phyloP scores from a whole-genome alignment of 2,888 invertebrate genomes.

The Caenorhabditis panamensis region DNA sequence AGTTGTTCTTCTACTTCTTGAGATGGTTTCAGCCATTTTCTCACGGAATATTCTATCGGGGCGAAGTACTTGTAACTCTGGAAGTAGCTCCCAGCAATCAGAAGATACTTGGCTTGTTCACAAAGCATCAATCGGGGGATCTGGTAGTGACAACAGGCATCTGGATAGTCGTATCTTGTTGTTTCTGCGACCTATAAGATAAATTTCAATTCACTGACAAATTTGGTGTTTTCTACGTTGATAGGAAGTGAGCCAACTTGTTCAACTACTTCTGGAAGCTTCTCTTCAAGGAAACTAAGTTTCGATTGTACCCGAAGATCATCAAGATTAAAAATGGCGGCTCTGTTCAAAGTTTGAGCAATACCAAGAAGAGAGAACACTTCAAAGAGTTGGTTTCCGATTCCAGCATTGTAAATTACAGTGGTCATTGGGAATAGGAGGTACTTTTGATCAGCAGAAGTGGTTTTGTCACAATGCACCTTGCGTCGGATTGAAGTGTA shows the following conservation, averaged over 20 bases:
- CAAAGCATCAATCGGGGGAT: constrained; percentile 26
- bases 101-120: constrained; percentile 30
- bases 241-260: constrained; percentile 29
- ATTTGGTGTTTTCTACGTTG: no score
- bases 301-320: constrained; percentile 21
- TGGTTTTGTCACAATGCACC: no score
- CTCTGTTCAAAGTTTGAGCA: constrained; percentile 41
- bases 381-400: constrained; percentile 51
- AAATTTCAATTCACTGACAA: no score
- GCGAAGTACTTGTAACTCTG: constrained; percentile 60
- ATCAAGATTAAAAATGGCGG: constrained; percentile 48
- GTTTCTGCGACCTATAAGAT: no score
- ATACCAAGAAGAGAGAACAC: constrained; percentile 49
- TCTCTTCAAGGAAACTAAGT: constrained; percentile 1
- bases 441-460: not conserved
- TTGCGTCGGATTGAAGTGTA: no score
- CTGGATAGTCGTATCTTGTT: constrained; percentile 13
- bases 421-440: constrained; percentile 24
- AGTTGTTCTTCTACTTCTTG: not conserved
- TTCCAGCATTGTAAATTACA: constrained; percentile 16
- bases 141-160: constrained; percentile 40
- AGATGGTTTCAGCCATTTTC: constrained; percentile 37
- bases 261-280: constrained; percentile 13
- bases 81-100: constrained; percentile 40
- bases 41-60: constrained; percentile 11